phyloP scores from a whole-genome alignment of 1,140 invertebrate species.

The Zaprionus inermis region DNA sequence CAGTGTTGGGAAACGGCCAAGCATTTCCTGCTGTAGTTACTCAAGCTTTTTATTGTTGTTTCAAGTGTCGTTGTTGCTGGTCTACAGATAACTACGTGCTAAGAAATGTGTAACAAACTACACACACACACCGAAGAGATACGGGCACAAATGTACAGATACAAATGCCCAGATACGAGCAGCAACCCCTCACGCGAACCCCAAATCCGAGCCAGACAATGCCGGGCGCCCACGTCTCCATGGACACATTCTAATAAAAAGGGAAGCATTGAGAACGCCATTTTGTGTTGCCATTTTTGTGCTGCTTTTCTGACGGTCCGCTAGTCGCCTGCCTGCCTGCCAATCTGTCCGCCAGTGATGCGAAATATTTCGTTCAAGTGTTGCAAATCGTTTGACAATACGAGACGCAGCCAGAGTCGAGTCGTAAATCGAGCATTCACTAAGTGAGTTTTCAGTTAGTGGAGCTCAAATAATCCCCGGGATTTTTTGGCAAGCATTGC shows the following conservation, averaged over 20 bases:
- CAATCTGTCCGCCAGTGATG: slow-evolving; percentile 48
- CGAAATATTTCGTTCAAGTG: slow-evolving; percentile 31
- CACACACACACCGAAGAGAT: slow-evolving; percentile 50
- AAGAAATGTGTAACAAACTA: slow-evolving; percentile 74
- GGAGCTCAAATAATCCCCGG: not conserved
- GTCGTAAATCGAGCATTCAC: slow-evolving; percentile 2
- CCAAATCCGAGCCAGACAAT: slow-evolving; percentile 55
- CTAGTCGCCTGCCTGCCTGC: slow-evolving; percentile 19
- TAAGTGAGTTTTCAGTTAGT: not conserved
- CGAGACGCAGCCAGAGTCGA: not conserved
- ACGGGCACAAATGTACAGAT: slow-evolving; percentile 34
- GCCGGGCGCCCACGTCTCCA: slow-evolving; percentile 73
- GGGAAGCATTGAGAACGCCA: slow-evolving; percentile 65
- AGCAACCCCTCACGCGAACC: slow-evolving; percentile 3
- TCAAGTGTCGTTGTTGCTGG: slow-evolving; percentile 61
- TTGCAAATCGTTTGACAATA: slow-evolving; percentile 19
- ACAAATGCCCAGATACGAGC: slow-evolving; percentile 36
- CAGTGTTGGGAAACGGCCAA: slow-evolving; percentile 27
- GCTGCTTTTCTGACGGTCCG: slow-evolving; percentile 40
- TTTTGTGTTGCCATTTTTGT: slow-evolving; percentile 64
- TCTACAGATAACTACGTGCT: slow-evolving; percentile 76
- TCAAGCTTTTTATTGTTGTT: slow-evolving; percentile 73
- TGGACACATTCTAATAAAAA: slow-evolving; percentile 80
- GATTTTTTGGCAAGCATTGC: slow-evolving; percentile 11
- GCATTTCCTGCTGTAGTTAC: slow-evolving; percentile 50